Conservation (phyloP, 2,113 vertebrate species). For the Papio anubis region DNA sequence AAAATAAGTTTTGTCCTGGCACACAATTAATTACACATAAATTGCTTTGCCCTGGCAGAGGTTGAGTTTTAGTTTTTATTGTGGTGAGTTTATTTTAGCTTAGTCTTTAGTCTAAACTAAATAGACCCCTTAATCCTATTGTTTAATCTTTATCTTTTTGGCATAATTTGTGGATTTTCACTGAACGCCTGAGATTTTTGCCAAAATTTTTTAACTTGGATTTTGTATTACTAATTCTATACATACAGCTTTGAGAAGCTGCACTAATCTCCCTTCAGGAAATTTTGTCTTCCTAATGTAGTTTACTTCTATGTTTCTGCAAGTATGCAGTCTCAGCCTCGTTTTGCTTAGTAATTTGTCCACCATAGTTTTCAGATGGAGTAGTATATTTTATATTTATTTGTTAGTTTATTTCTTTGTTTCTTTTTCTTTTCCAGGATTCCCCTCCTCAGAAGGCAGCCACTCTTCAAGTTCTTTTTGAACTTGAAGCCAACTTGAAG, state of each 20-base stretch:
- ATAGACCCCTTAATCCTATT: background rate
- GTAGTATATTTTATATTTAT: background rate
- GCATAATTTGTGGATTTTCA: background rate
- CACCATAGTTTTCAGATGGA: background rate
- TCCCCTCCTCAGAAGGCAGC: background rate
- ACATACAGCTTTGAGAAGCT: background rate
- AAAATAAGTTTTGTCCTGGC: background rate
- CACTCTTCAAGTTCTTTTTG: background rate
- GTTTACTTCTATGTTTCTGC: background rate
- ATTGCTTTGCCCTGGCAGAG: background rate
- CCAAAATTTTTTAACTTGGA: background rate
- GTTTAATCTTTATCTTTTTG: background rate
- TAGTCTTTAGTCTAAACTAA: background rate
- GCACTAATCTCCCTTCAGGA: background rate
- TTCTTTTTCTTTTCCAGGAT: background rate
- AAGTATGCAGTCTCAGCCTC: background rate
- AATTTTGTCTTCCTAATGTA: background rate
- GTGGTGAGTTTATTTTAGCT: background rate
- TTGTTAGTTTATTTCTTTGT: background rate
- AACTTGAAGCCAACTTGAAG: background rate
- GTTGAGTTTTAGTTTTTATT: background rate
- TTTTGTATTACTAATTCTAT: background rate
- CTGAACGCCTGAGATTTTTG: background rate
- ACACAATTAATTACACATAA: background rate
- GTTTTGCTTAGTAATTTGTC: background rate